A percentile compares a stretch with the other conserved stretches of the same genome.
These are phyloP conservation scores for Perizoma flavofasciatum DNA, from an alignment of 2,888 invertebrate genomes.

Conservation along the genomic window DNA sequence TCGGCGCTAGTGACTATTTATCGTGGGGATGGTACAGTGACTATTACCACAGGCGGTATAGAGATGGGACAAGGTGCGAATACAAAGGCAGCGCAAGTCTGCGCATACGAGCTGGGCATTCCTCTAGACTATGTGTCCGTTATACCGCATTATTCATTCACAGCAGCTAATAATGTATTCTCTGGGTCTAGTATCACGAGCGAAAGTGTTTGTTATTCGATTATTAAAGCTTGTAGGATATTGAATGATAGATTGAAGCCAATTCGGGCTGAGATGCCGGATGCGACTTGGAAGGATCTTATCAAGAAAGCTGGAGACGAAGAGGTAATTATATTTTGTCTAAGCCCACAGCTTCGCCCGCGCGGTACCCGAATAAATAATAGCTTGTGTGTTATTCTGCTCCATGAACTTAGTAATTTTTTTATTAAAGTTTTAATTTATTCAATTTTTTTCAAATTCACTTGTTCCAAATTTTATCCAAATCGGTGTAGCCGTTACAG, in stretches of 20 bases:
- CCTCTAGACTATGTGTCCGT: conserved; percentile 85
- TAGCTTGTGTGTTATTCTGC: too few species aligned
- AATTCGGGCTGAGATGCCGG: conserved; percentile 69
- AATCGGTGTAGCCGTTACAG: too few species aligned
- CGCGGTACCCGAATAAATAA: too few species aligned
- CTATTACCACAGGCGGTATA: conserved; percentile 87
- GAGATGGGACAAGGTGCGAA: conserved; percentile 92
- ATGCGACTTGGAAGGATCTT: conserved; percentile 84
- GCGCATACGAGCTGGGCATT: conserved; percentile 88
- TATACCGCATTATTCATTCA: conserved; percentile 83
- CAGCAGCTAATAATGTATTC: conserved; percentile 84
- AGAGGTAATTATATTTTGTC: conserved; percentile 47
- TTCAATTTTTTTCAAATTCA: too few species aligned
- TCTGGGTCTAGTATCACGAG: conserved; percentile 88
- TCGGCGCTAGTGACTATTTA: conserved; percentile 86
- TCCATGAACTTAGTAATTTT: too few species aligned
- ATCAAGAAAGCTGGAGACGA: conserved; percentile 79
- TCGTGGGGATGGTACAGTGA: conserved; percentile 87
- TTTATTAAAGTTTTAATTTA: too few species aligned
- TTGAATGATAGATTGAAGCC: conserved; percentile 84
- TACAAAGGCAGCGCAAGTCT: conserved; percentile 91
- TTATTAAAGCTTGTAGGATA: conserved; percentile 85
- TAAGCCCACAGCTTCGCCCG: not conserved
- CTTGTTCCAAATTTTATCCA: too few species aligned
- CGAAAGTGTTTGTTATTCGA: conserved; percentile 83